phyloP scores from a whole-genome alignment of 37 sponge, comb jelly and placozoan species.

The Spongilla lacustris region DNA sequence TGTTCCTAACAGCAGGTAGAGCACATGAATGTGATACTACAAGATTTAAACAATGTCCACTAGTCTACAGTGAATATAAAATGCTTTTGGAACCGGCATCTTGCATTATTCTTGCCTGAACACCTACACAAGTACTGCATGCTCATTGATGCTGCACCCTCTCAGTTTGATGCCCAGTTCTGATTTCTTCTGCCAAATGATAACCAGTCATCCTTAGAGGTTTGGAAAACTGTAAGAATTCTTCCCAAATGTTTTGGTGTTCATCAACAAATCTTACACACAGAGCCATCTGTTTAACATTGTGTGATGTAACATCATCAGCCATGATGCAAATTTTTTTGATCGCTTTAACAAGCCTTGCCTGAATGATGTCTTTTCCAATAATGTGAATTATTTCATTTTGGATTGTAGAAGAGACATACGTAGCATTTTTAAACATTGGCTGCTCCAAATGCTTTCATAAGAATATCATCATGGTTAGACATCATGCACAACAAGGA shows the following conservation, averaged over 20 bases:
- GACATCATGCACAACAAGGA: conserved; percentile 40
- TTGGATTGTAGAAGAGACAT: conserved; percentile 53
- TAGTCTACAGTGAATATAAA: conserved; percentile 35
- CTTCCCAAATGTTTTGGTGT: conserved; percentile 22
- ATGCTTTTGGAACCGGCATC: conserved; percentile 29
- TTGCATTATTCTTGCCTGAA: conserved; percentile 45
- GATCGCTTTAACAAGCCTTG: conserved; percentile 20
- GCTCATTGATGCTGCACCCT: conserved; percentile 66
- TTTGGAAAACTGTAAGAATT: conserved; percentile 33
- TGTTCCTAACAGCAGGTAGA: conserved; percentile 21
- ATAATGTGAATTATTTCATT: conserved; percentile 59
- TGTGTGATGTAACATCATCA: conserved; percentile 55
- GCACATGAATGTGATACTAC: conserved; percentile 33
- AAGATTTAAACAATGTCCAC: conserved; percentile 35
- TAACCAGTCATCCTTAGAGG: conserved; percentile 29
- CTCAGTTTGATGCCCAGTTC: conserved; percentile 17
- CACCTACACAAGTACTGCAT: conserved; percentile 23
- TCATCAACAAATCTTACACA: conserved; percentile 44
- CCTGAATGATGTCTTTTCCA: conserved; percentile 48
- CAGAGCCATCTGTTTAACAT: conserved; percentile 47
- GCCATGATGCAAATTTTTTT: conserved; percentile 41
- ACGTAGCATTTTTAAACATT: conserved; percentile 49
- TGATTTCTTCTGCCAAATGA: conserved; percentile 17
- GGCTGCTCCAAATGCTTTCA: conserved; percentile 49
- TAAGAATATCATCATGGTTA: conserved; percentile 37